Percentiles rank a stretch among this genome's conserved stretches.
Evolutionary conservation across 2,113 vertebrate genomes (phyloP).

Genomic region (Tyrannus savana): DNA sequence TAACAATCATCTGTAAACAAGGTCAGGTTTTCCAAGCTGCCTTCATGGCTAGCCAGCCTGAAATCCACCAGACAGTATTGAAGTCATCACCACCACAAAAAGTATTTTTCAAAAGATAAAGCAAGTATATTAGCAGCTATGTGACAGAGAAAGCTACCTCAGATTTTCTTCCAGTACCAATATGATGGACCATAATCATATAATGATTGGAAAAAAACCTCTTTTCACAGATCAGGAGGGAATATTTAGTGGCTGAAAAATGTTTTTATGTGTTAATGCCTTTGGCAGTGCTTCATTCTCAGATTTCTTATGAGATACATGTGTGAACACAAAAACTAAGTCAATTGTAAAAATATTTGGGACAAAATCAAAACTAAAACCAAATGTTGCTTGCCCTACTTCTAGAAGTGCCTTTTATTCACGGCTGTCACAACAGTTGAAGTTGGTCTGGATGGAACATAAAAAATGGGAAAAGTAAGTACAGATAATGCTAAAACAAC

Average conservation of each 20-base stretch:
- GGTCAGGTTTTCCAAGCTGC: background rate
- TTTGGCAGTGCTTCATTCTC: conserved; percentile 2
- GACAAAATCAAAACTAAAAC: background rate
- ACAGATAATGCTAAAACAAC: background rate
- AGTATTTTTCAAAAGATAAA: background rate
- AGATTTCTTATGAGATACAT: background rate
- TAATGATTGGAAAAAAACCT: background rate
- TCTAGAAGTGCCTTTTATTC: background rate
- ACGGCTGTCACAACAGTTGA: background rate
- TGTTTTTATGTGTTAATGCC: background rate
- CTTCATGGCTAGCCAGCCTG: background rate
- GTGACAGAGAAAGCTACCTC: background rate
- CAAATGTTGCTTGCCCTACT: background rate
- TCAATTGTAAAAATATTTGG: background rate
- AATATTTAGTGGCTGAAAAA: conserved; percentile 5
- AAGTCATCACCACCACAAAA: background rate
- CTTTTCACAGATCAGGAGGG: background rate
- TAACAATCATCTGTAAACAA: background rate
- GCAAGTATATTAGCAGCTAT: background rate
- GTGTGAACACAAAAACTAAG: background rate
- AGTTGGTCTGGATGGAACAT: background rate
- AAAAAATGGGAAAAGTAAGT: background rate
- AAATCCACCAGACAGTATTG: background rate
- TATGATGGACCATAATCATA: background rate
- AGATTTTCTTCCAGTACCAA: background rate